These are phyloP conservation scores for Rattus rattus DNA, from an alignment of 2,113 vertebrate genomes.

Conservation along the genomic window DNA sequence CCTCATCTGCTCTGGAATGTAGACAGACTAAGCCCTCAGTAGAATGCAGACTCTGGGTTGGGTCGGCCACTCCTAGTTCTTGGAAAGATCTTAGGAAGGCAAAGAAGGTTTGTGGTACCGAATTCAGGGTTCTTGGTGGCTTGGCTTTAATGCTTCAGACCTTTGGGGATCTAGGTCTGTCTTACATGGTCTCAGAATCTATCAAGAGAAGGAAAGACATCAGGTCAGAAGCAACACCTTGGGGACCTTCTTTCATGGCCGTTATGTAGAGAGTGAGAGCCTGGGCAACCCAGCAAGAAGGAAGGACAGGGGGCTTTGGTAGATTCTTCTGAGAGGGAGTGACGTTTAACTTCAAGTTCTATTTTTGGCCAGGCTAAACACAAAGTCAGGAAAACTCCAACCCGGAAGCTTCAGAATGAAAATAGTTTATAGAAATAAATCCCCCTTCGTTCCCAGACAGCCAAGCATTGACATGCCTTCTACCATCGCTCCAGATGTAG, in stretches of 20 bases:
- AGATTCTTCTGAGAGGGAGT: not conserved
- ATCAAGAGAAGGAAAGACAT: not conserved
- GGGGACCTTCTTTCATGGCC: not conserved
- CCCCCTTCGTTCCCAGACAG: not conserved
- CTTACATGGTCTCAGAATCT: constrained; percentile 14
- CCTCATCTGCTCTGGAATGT: not conserved
- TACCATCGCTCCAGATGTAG: not conserved
- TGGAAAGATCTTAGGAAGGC: not conserved
- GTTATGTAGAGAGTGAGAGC: not conserved
- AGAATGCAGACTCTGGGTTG: not conserved
- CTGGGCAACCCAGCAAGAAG: too few species aligned
- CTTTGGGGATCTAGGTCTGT: constrained; percentile 42
- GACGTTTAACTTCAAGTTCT: not conserved
- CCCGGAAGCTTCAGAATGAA: not conserved
- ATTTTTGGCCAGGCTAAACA: not conserved
- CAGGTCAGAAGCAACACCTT: not conserved
- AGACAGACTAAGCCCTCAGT: not conserved
- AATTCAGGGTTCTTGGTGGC: constrained; percentile 17
- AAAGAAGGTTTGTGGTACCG: not conserved
- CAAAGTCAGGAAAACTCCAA: not conserved
- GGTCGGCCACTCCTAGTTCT: not conserved
- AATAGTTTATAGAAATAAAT: not conserved
- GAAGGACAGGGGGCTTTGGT: too few species aligned
- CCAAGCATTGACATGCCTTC: too few species aligned
- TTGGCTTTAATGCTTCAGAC: constrained; percentile 36